These are phyloP conservation scores for Arctia plantaginis DNA, from an alignment of 2,888 invertebrate species.

Conservation along the genomic window DNA sequence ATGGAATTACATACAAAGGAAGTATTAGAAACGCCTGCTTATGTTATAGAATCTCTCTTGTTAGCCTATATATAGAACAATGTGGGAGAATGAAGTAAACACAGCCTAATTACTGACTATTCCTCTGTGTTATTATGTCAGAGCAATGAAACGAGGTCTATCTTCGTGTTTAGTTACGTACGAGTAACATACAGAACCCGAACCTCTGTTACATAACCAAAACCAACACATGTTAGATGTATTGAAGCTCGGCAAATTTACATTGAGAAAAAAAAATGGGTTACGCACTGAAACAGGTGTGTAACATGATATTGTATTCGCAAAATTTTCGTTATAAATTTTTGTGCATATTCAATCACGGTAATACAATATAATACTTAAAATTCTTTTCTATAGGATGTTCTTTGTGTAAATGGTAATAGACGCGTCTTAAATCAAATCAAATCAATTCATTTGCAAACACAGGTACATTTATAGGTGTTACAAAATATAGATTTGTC, in stretches of 20 bases:
- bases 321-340: neutral
- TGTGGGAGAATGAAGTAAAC: neutral
- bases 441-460: no score
- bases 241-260: constrained; percentile 28
- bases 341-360: neutral
- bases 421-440: neutral
- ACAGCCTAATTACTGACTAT: constrained; percentile 11
- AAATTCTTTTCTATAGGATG: neutral
- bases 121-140: constrained; percentile 7
- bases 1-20: neutral
- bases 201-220: constrained; percentile 30
- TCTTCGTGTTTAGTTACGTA: constrained; percentile 29
- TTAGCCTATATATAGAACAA: neutral
- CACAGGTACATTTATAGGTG: no score
- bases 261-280: constrained; percentile 24
- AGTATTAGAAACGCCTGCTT: neutral
- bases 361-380: neutral
- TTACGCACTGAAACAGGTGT: constrained; percentile 1
- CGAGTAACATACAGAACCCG: constrained; percentile 25
- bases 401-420: no score
- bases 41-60: neutral
- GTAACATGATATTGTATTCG: constrained; percentile 8
- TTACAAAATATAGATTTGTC: no score
- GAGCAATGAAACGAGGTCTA: constrained; percentile 17
- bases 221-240: constrained; percentile 23